These are phyloP conservation scores for Rhopilema esculentum DNA, from an alignment of 30 jellyfish, hydroid and myxozoan species.

Conservation along the genomic window DNA sequence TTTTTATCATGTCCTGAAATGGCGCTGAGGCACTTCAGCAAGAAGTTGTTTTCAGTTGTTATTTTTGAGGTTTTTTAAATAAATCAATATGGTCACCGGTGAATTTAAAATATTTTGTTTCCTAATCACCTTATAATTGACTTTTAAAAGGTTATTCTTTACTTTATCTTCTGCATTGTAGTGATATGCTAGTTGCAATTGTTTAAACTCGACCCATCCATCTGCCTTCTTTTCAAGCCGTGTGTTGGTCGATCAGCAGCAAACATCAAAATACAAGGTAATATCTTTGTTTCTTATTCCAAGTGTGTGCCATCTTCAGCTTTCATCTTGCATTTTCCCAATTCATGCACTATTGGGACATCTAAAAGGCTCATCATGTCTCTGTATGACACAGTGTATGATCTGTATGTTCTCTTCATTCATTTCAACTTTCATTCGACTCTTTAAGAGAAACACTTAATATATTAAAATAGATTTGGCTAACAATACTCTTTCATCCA, in stretches of 20 bases:
- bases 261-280: not conserved
- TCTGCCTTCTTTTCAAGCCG: not conserved
- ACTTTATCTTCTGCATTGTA: not conserved
- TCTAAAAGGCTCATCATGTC: no score
- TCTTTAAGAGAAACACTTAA: no score
- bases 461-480: no score
- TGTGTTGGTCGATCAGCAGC: not conserved
- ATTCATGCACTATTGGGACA: no score
- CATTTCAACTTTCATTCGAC: no score
- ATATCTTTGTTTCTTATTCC: not conserved
- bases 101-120: slow-evolving; percentile 12
- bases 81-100: slow-evolving; percentile 7
- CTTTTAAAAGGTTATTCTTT: not conserved
- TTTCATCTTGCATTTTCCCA: no score
- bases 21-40: not conserved
- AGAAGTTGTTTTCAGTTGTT: not conserved
- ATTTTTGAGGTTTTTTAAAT: slow-evolving; percentile 32
- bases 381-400: no score
- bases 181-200: not conserved
- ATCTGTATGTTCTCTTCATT: no score
- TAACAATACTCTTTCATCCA: no score
- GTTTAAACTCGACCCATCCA: slow-evolving; percentile 5
- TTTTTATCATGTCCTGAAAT: not conserved
- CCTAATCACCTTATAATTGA: slow-evolving; percentile 8
- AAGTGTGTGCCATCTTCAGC: no score